These are phyloP conservation scores for Brachyhypopomus occidentalis DNA, from an alignment of 2,113 vertebrate species.

Conservation along the genomic window DNA sequence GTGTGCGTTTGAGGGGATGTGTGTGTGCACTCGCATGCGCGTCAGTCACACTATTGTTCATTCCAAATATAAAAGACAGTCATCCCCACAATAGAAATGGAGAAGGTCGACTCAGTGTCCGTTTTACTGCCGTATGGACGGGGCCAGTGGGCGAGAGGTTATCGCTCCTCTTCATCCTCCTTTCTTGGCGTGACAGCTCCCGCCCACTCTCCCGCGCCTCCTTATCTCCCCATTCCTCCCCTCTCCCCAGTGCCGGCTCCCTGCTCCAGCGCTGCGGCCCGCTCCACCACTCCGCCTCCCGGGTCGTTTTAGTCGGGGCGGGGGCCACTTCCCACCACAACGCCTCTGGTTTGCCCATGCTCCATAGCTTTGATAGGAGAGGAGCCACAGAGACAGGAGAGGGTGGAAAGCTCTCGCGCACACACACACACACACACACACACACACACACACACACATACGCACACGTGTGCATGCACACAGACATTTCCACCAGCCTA, in stretches of 20 bases:
- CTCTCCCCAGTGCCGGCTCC: constrained; percentile 26
- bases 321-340: too few relatives aligned
- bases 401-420: background rate
- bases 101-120: constrained; percentile 19
- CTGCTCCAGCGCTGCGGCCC: background rate
- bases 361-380: background rate
- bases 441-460: constrained; percentile 1
- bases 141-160: constrained; percentile 24
- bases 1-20: too few relatives aligned
- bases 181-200: constrained; percentile 37
- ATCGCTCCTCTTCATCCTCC: constrained; percentile 37
- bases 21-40: background rate
- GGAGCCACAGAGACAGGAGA: background rate
- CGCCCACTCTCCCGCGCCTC: background rate
- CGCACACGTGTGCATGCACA: too few relatives aligned
- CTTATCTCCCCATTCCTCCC: constrained; percentile 35
- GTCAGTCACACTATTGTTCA: background rate
- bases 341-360: background rate
- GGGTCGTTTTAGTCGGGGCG: constrained; percentile 15
- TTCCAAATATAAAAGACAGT: background rate
- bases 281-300: constrained; percentile 12
- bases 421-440: background rate
- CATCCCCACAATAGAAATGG: constrained; percentile 18
- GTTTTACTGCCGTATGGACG: constrained; percentile 27
- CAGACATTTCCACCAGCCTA: too few relatives aligned